Percentiles rank a stretch among this genome's conserved stretches.
Evolutionary conservation across 2,797 vertebrate genomes (phyloP).

Genomic region (Gambelia wislizenii): DNA sequence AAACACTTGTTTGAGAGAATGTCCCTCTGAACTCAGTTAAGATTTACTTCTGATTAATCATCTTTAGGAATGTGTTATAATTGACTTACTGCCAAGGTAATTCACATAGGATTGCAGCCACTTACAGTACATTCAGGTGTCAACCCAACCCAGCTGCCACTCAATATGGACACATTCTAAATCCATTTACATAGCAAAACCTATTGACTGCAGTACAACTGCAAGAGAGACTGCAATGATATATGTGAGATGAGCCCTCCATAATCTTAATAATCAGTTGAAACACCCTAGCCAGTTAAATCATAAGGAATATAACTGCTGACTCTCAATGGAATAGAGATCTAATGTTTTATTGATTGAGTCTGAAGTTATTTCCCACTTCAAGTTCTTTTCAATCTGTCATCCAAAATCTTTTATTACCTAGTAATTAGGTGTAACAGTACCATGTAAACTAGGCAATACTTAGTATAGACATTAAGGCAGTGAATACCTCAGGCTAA

Average conservation of each 20-base stretch:
- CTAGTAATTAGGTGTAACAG: conserved; percentile 32
- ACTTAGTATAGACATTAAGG: conserved; percentile 12
- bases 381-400: background rate
- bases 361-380: background rate
- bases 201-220: background rate
- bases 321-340: background rate
- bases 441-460: background rate
- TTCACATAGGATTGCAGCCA: background rate
- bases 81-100: background rate
- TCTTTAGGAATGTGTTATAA: no score
- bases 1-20: no score
- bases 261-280: background rate
- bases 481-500: conserved; percentile 33
- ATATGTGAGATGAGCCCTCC: background rate
- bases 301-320: background rate
- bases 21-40: background rate
- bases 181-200: background rate
- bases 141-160: background rate
- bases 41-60: background rate
- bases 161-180: background rate
- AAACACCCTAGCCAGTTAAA: background rate
- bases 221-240: background rate
- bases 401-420: conserved; percentile 23
- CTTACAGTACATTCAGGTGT: background rate
- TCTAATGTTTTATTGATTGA: background rate